Evolutionary conservation across 2,113 vertebrate genomes (phyloP), one percentile per base, ranked within the genome.

Genomic region (Pedionomus torquatus): DNA sequence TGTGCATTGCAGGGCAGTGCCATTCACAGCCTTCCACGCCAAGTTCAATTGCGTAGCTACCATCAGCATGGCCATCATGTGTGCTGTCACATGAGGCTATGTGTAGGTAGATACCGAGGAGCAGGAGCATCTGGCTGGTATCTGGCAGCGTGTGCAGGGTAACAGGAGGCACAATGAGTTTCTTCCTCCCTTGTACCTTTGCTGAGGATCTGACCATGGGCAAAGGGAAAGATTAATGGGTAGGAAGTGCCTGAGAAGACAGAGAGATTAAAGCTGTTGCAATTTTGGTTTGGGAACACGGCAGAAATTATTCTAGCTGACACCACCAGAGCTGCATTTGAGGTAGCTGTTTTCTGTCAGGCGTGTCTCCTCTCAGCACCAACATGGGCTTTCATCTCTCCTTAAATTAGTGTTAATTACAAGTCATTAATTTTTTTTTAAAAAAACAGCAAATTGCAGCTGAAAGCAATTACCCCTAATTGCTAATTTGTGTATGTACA

Each of bases 401-500:
- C 89, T 91, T 91, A 88, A 96, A 97, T 96, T 91, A 91, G 41
- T 60, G 66, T 65, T 96, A 96, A 97, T 97, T 96, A 83, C 58
- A 74, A 84, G 78, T 89, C 79, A 82, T 82, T 95, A 89, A 33
- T 94, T 96, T 91, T 92, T 94, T 76, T 84, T 81, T 9, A 13
- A 74, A 37, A 64, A 65, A 85, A 23, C 52, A 87, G 70, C 6
- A 74, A 94, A 96, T 91, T 91, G 87, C 96, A 97, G 87, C 95
- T 97, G 95, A 94, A 87, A 93, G 92, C 93, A 95, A 95, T 97
- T 96, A 93, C n/a, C 16, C 24, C 24, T 96, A 96, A 96, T 93
- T 91, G 66, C 87, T 95, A 93, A 96, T 95, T 91, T 94, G 78
- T 89, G 74, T 91, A 82, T 2, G 0, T 91, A 85, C 75, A 85